These are phyloP conservation scores for Rhynchotus rufescens DNA, from an alignment of 2,797 vertebrate genomes.

Conservation along the genomic window DNA sequence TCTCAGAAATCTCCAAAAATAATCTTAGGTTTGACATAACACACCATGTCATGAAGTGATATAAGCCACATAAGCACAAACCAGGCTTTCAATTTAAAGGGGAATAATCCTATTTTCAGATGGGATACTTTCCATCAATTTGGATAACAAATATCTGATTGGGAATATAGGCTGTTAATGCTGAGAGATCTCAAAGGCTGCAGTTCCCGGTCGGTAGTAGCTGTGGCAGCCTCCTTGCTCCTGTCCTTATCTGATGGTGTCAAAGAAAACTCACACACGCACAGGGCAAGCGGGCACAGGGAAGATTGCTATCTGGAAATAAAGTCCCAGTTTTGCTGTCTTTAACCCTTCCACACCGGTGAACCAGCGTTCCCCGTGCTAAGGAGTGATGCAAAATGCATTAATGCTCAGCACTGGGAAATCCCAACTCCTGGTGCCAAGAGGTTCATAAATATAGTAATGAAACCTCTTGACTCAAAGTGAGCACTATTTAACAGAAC, in stretches of 20 bases:
- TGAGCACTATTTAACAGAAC: conserved; percentile 75
- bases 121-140: conserved; percentile 71
- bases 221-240: neutral
- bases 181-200: conserved; percentile 14
- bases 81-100: conserved; percentile 71
- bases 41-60: conserved; percentile 63
- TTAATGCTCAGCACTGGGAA: conserved; percentile 67
- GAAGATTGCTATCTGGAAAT: conserved; percentile 22
- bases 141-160: conserved; percentile 76
- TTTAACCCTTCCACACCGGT: conserved; percentile 44
- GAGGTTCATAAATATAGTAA: conserved; percentile 75
- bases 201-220: neutral
- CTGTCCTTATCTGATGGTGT: neutral
- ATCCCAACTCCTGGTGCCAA: conserved; percentile 61
- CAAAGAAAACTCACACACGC: neutral
- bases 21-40: conserved; percentile 69
- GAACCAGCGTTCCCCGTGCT: conserved; percentile 6
- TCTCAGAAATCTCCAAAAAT: conserved; percentile 69
- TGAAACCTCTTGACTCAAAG: conserved; percentile 74
- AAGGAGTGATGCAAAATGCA: conserved; percentile 62
- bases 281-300: neutral
- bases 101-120: conserved; percentile 68
- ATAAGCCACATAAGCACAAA: conserved; percentile 64
- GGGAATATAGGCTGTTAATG: neutral
- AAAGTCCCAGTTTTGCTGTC: neutral